Conservation (phyloP, 2,888 invertebrate genomes). For the Acanthosepion esculentum region DNA sequence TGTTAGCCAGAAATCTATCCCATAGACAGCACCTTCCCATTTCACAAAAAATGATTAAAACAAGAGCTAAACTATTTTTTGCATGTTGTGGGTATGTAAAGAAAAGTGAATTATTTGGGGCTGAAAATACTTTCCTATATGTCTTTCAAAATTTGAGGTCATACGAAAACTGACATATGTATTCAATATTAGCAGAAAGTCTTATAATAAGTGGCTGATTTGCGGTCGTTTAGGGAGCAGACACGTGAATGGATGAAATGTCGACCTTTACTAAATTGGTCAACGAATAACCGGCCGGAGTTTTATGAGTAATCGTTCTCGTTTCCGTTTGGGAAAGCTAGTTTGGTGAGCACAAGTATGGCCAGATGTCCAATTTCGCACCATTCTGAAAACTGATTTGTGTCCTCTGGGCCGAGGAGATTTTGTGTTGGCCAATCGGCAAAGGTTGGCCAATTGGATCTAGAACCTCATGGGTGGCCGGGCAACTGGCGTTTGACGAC, state of each 20-base stretch:
- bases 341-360: not conserved
- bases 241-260: not conserved
- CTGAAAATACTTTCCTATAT: not conserved
- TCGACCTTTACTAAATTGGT: constrained; percentile 33
- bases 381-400: not conserved
- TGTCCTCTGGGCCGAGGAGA: not conserved
- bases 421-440: not conserved
- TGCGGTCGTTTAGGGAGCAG: not conserved
- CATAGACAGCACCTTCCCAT: too few species aligned
- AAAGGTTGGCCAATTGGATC: constrained; percentile 33
- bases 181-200: not conserved
- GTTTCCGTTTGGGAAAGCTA: not conserved
- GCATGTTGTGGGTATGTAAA: too few species aligned
- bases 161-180: not conserved
- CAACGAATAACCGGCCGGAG: not conserved
- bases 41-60: too few species aligned
- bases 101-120: not conserved
- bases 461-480: not conserved
- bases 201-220: not conserved
- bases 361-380: constrained; percentile 33
- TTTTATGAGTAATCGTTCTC: not conserved
- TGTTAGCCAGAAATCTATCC: too few species aligned
- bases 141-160: not conserved
- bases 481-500: not conserved
- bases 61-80: too few species aligned